These are phyloP conservation scores for Ochlodes sylvanus DNA, from an alignment of 2,888 invertebrate genomes.

Conservation along the genomic window DNA sequence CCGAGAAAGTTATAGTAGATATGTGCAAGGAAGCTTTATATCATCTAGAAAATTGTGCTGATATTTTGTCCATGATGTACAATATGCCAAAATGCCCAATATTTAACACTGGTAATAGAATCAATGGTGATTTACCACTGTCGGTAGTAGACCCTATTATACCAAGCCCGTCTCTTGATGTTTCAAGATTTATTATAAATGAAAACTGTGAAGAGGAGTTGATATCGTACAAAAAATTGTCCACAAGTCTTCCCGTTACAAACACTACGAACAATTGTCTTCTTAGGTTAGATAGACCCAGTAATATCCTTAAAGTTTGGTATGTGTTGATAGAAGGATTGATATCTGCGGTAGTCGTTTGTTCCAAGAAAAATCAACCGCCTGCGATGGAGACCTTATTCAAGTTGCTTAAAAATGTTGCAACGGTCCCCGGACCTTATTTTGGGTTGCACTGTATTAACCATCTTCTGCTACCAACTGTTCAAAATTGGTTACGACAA, in stretches of 20 bases:
- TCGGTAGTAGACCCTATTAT: constrained; percentile 94
- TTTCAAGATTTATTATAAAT: constrained; percentile 88
- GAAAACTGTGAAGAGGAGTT: constrained; percentile 88
- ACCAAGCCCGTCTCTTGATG: constrained; percentile 88
- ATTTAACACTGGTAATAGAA: constrained; percentile 94
- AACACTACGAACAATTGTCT: constrained; percentile 84
- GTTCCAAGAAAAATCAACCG: constrained; percentile 95
- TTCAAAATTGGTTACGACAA: constrained; percentile 96
- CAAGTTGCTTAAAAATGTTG: constrained; percentile 91
- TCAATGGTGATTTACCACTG: constrained; percentile 90
- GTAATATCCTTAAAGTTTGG: constrained; percentile 95
- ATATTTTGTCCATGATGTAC: constrained; percentile 96
- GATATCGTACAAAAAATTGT: constrained; percentile 86
- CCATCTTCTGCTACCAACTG: constrained; percentile 94
- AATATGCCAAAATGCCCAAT: constrained; percentile 97
- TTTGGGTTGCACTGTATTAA: constrained; percentile 97
- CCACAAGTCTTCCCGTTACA: constrained; percentile 78
- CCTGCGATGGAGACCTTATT: constrained; percentile 95
- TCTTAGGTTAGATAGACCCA: constrained; percentile 89
- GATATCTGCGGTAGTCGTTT: constrained; percentile 91
- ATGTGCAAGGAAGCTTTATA: constrained; percentile 92
- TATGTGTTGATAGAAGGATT: constrained; percentile 95
- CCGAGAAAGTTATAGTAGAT: constrained; percentile 82
- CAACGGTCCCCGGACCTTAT: constrained; percentile 92
- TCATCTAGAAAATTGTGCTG: constrained; percentile 93